These are phyloP conservation scores for Hypotaenidia philippensis DNA, from an alignment of 2,797 vertebrate genomes.

Conservation along the genomic window DNA sequence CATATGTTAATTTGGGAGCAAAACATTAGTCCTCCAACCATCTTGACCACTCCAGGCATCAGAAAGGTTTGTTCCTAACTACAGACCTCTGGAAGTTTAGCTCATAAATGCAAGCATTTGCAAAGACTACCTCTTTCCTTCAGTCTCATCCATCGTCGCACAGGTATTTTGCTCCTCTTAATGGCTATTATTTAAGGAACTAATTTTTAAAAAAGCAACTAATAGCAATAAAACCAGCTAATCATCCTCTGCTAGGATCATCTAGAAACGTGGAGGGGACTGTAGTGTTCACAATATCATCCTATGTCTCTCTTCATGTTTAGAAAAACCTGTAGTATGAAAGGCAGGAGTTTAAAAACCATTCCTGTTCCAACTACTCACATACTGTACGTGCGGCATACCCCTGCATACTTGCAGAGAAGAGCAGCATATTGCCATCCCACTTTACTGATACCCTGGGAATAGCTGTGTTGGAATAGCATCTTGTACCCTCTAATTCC, in stretches of 20 bases:
- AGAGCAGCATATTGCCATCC: background rate
- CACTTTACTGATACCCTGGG: background rate
- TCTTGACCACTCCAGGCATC: background rate
- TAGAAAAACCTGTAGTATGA: background rate
- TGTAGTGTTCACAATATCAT: background rate
- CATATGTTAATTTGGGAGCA: background rate
- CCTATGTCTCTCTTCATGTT: background rate
- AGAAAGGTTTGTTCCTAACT: background rate
- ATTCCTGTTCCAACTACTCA: background rate
- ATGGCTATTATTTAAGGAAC: background rate
- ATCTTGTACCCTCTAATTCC: background rate
- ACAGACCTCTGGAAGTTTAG: background rate
- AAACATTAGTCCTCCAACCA: background rate
- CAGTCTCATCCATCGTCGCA: background rate
- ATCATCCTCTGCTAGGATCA: background rate
- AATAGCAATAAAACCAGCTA: background rate
- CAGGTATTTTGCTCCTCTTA: background rate
- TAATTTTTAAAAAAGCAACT: background rate
- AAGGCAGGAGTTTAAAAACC: background rate
- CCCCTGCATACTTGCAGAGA: background rate
- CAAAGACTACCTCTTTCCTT: background rate
- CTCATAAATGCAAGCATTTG: background rate
- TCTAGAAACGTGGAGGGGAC: background rate
- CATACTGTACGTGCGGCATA: background rate
- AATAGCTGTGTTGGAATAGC: background rate